Conservation (phyloP, 2,797 vertebrate genomes). For the Channa striata region DNA sequence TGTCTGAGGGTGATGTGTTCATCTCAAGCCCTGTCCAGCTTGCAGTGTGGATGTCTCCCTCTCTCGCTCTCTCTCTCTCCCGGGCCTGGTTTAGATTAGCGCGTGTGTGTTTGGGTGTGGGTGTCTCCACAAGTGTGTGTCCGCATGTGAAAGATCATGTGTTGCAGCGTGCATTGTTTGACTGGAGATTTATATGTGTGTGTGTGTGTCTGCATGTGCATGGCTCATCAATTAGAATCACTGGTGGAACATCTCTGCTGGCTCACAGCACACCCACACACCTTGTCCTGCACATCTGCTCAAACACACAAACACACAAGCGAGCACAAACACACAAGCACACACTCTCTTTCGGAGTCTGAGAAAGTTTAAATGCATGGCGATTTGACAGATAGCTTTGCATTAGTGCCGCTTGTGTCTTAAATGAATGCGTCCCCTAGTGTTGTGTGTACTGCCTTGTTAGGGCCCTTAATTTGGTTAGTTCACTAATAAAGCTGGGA, state of each 20-base stretch:
- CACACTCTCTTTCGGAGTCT: slow-evolving; percentile 13
- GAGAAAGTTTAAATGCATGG: slow-evolving; percentile 48
- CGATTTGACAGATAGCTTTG: slow-evolving; percentile 68
- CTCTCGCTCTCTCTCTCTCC: slow-evolving; percentile 42
- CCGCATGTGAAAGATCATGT: slow-evolving; percentile 51
- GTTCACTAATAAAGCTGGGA: slow-evolving; percentile 73
- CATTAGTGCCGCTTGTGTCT: slow-evolving; percentile 61
- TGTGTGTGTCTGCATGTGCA: background rate
- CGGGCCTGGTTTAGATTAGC: slow-evolving; percentile 59
- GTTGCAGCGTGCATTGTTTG: slow-evolving; percentile 58
- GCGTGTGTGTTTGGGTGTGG: slow-evolving; percentile 32
- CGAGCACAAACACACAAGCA: slow-evolving; percentile 18
- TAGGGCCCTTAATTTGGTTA: slow-evolving; percentile 75
- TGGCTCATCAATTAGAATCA: slow-evolving; percentile 74
- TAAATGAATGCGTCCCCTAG: slow-evolving; percentile 69
- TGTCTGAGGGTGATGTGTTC: slow-evolving; percentile 80
- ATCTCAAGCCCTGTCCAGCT: slow-evolving; percentile 77
- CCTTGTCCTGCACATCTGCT: slow-evolving; percentile 50
- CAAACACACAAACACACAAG: slow-evolving; percentile 1
- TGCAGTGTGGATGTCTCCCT: slow-evolving; percentile 58
- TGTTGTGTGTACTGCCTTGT: slow-evolving; percentile 73
- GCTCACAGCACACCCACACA: slow-evolving; percentile 68
- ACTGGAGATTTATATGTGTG: slow-evolving; percentile 32
- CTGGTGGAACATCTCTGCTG: slow-evolving; percentile 65
- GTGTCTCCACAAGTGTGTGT: slow-evolving; percentile 42